Conservation (phyloP, 2,113 vertebrate species). For the Dromiciops gliroides region DNA sequence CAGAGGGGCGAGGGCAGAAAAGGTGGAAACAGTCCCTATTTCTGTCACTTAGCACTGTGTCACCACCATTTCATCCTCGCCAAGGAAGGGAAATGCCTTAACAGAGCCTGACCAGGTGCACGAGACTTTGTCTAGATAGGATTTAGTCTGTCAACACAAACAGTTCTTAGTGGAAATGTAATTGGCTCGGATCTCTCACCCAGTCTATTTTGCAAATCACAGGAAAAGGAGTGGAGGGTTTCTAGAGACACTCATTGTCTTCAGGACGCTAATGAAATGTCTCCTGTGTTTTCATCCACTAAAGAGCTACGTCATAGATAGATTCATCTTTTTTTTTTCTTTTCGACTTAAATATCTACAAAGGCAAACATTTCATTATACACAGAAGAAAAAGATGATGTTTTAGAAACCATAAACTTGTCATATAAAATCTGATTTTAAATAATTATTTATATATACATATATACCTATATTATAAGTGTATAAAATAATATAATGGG, state of each 20-base stretch:
- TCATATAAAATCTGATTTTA: neutral
- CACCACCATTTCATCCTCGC: neutral
- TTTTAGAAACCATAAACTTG: neutral
- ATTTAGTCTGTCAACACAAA: neutral
- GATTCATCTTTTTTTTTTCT: neutral
- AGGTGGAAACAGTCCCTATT: neutral
- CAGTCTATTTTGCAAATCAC: neutral
- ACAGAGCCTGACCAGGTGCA: neutral
- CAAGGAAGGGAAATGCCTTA: neutral
- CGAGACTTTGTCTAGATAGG: neutral
- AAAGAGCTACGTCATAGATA: neutral
- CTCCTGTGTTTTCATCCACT: neutral
- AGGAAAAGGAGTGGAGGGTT: neutral
- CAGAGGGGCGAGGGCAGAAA: neutral
- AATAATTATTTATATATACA: neutral
- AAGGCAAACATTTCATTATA: neutral
- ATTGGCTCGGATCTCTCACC: neutral
- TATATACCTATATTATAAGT: neutral
- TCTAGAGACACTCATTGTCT: neutral
- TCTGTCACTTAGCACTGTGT: neutral
- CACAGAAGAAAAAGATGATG: neutral
- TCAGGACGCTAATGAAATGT: neutral
- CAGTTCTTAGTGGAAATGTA: neutral
- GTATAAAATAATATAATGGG: neutral
- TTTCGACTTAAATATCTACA: neutral